Conservation (phyloP, 2,113 vertebrate species). For the Apteryx owenii region DNA sequence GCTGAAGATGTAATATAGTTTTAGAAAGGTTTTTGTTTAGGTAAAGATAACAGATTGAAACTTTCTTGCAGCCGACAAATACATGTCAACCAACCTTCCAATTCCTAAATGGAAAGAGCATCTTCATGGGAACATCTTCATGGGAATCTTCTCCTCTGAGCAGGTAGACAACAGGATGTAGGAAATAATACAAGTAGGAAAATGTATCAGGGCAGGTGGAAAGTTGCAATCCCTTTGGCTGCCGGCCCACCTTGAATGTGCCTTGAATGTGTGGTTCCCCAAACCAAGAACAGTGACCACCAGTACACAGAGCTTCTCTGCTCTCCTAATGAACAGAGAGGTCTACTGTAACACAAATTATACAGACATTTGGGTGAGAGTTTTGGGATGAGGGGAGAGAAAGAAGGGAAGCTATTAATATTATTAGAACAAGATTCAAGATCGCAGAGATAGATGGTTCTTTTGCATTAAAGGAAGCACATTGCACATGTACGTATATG, state of each 20-base stretch:
- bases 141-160: neutral
- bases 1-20: neutral
- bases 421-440: neutral
- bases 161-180: neutral
- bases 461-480: neutral
- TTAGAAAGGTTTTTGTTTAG: neutral
- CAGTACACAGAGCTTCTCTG: neutral
- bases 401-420: neutral
- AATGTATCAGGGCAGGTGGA: neutral
- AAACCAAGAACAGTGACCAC: neutral
- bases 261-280: neutral
- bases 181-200: neutral
- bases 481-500: neutral
- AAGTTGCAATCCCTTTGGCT: neutral
- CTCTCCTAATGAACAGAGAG: neutral
- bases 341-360: neutral
- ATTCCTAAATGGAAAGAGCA: neutral
- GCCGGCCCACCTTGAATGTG: neutral
- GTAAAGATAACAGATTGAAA: neutral
- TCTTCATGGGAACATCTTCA: neutral
- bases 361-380: neutral
- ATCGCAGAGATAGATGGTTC: neutral
- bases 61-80: neutral
- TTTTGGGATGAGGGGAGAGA: neutral
- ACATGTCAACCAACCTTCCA: neutral